phyloP scores from a whole-genome alignment of 1,140 invertebrate genomes.

The Papilio dardanus region DNA sequence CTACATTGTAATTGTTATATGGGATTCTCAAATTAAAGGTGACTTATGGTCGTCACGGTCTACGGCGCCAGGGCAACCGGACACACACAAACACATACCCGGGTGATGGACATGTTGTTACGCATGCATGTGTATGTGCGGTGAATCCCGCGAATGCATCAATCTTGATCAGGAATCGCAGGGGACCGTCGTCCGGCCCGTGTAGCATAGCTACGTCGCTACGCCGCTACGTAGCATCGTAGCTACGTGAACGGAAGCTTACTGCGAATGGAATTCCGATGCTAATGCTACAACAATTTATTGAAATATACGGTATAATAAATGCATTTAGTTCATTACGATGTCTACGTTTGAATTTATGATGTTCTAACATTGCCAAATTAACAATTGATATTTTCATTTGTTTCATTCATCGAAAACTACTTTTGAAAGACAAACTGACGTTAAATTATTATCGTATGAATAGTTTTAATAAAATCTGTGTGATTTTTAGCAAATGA shows the following conservation, averaged over 20 bases:
- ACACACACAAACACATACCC: conserved; percentile 1
- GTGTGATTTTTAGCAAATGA: not conserved
- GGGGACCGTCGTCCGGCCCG: conserved; percentile 40
- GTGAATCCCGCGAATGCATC: conserved; percentile 51
- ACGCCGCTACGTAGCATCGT: conserved; percentile 45
- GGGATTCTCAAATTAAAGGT: conserved; percentile 7
- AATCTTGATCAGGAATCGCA: conserved; percentile 69
- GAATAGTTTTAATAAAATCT: conserved; percentile 27
- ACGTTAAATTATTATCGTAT: not conserved
- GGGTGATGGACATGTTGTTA: not conserved
- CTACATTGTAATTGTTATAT: conserved; percentile 8
- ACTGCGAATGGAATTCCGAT: conserved; percentile 49
- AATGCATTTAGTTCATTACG: not conserved
- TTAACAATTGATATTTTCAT: not conserved
- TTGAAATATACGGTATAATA: conserved; percentile 28
- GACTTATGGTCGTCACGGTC: conserved; percentile 24
- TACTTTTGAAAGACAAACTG: not conserved
- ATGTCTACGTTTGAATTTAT: not conserved
- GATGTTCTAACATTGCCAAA: not conserved
- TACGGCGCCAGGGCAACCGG: not conserved
- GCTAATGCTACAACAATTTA: conserved; percentile 47
- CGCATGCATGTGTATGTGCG: conserved; percentile 22
- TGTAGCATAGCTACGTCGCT: conserved; percentile 46
- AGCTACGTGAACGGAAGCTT: conserved; percentile 47
- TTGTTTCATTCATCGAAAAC: not conserved